Evolutionary conservation across 1,140 invertebrate genomes (phyloP), one percentile per base, ranked within the genome.

Genomic region (Marisa cornuarietis): DNA sequence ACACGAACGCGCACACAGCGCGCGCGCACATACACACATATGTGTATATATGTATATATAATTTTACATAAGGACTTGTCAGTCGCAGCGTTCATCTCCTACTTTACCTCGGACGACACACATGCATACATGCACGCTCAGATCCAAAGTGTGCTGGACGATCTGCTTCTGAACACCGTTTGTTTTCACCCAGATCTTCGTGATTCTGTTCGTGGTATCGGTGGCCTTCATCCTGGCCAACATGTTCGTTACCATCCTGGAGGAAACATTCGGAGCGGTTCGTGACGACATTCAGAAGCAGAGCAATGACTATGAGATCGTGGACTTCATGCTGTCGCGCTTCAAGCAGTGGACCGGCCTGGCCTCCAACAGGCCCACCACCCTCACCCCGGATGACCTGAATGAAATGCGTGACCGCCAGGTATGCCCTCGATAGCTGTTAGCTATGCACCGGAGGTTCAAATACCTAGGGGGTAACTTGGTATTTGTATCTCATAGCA

Each of bases 271-370:
- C 86, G 85, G 84, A 51, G 81, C 83, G 22, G 89, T 91, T n/a
- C 83, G 88, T 22, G 73, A 81, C 16, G 95, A 96, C 87, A 92
- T 95, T 65, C 90, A 92, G 18, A 91, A 92, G 49, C 92, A 94
- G 81, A 91, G 91, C 49, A 93, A 94, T 84, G 93, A 94, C 82
- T 93, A 94, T 87, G 93, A 94, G 86, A 93, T 94, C 83, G 92
- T 92, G 9, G 92, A 93, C 81, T 94, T 93, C 86, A 92, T 94
- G 84, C 88, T 92, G 26, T 49, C 31, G n/a, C 71, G 83, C 31
- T 83, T 87, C 26, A 84, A 85, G 72, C 13, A 73, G 18, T 87
- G 87, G 83, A 85, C 84, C 11, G 86, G 84, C 3, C 11, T 87
- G 63, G 83, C 83, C 26, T 78, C 54, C 20, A 54, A 65, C 14